These are phyloP conservation scores for Ceratina japonica DNA, from an alignment of 1,140 invertebrate species.

Conservation along the genomic window DNA sequence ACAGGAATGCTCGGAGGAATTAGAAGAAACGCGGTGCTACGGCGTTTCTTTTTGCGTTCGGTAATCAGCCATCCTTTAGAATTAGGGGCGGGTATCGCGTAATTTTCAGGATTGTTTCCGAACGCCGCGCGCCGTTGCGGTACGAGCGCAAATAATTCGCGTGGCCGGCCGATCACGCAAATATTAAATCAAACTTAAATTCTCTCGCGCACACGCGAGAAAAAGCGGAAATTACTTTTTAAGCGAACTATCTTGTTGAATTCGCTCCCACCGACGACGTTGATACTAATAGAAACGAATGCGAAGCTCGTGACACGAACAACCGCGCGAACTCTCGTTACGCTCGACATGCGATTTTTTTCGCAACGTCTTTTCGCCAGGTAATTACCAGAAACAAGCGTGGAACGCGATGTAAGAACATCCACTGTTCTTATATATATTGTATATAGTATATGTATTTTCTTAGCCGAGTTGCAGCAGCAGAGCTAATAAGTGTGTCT, in stretches of 20 bases:
- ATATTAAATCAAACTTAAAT: constrained; percentile 38
- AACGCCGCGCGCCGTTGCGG: background rate
- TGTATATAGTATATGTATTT: background rate
- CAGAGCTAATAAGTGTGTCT: constrained; percentile 53
- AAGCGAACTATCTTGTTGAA: constrained; percentile 35
- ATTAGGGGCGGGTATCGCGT: constrained; percentile 8
- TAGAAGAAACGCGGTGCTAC: too few relatives aligned
- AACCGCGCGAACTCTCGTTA: background rate
- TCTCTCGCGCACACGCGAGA: constrained; percentile 14
- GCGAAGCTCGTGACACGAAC: constrained; percentile 13
- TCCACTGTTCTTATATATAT: too few relatives aligned
- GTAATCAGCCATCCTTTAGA: background rate
- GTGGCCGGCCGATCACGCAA: constrained; percentile 33
- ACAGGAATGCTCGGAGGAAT: too few relatives aligned
- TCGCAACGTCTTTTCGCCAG: background rate
- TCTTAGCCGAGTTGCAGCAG: constrained; percentile 7
- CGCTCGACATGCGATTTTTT: background rate
- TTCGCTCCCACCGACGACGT: background rate
- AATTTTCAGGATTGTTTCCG: constrained; percentile 21
- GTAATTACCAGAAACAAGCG: background rate
- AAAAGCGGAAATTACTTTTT: constrained; percentile 44
- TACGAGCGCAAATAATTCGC: constrained; percentile 33
- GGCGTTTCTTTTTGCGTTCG: background rate
- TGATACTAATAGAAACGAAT: constrained; percentile 28
- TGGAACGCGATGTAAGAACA: too few relatives aligned